Conservation (phyloP, 1,140 invertebrate species). For the Colletes latitarsis region DNA sequence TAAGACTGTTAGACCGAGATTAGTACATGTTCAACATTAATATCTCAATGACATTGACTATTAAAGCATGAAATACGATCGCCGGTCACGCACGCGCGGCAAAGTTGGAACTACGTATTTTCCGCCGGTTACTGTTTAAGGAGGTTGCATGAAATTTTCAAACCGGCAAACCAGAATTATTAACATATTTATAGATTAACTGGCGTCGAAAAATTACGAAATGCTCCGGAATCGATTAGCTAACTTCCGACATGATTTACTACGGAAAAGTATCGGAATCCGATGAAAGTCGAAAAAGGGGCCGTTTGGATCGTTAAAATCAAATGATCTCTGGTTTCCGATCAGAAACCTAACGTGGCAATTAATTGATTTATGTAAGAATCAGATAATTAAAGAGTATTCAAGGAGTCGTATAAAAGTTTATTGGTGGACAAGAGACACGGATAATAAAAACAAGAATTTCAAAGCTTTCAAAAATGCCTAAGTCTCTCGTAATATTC, state of each 20-base stretch:
- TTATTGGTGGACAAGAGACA: too few species aligned
- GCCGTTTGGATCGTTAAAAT: too few species aligned
- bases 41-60: slow-evolving; percentile 30
- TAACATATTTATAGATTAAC: not conserved
- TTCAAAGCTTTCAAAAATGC: too few species aligned
- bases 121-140: slow-evolving; percentile 5
- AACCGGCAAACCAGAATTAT: slow-evolving; percentile 3
- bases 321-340: too few species aligned
- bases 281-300: too few species aligned
- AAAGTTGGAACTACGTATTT: not conserved
- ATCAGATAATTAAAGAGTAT: too few species aligned
- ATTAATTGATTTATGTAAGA: too few species aligned
- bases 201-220: not conserved
- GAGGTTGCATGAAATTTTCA: not conserved
- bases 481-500: too few species aligned
- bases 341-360: too few species aligned
- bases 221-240: not conserved
- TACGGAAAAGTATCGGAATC: not conserved
- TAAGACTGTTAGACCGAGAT: slow-evolving; percentile 6
- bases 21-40: slow-evolving; percentile 6
- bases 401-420: too few species aligned
- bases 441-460: too few species aligned
- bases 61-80: slow-evolving; percentile 35
- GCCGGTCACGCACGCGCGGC: slow-evolving; percentile 21
- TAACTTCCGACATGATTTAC: not conserved